Conservation (phyloP, 2,797 vertebrate species). For the Gouania willdenowi region DNA sequence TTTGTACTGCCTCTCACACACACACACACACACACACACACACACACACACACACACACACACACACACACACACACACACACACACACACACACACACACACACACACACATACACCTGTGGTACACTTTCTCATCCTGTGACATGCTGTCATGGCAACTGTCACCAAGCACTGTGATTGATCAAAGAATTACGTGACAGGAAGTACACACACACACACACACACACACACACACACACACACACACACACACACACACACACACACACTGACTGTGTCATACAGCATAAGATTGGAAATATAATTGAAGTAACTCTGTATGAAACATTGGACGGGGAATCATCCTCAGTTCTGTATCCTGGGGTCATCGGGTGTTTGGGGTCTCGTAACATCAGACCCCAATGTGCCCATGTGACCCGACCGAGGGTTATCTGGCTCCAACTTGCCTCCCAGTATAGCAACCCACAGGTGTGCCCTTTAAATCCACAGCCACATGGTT, state of each 20-base stretch:
- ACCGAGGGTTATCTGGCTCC: too few relatives aligned
- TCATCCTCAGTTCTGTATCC: too few relatives aligned
- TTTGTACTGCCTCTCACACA: constrained; percentile 15
- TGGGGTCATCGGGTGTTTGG: too few relatives aligned
- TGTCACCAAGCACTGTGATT: constrained; percentile 33
- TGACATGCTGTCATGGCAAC: constrained; percentile 53
- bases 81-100: constrained; percentile 30
- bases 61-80: constrained; percentile 29
- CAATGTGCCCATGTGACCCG: too few relatives aligned
- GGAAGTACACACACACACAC: not conserved
- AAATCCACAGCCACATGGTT: too few relatives aligned
- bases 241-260: not conserved
- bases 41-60: constrained; percentile 26
- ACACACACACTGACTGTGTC: not conserved
- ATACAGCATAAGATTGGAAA: not conserved
- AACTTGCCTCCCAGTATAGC: too few relatives aligned
- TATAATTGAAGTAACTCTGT: too few relatives aligned
- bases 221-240: not conserved
- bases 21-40: constrained; percentile 27
- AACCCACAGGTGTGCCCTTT: too few relatives aligned
- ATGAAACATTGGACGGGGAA: too few relatives aligned
- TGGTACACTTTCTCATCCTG: constrained; percentile 34
- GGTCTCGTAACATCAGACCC: too few relatives aligned
- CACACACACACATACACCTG: constrained; percentile 26
- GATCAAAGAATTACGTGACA: constrained; percentile 40